These are phyloP conservation scores for Hyles euphorbiae DNA, from an alignment of 1,140 invertebrate species.

Conservation along the genomic window DNA sequence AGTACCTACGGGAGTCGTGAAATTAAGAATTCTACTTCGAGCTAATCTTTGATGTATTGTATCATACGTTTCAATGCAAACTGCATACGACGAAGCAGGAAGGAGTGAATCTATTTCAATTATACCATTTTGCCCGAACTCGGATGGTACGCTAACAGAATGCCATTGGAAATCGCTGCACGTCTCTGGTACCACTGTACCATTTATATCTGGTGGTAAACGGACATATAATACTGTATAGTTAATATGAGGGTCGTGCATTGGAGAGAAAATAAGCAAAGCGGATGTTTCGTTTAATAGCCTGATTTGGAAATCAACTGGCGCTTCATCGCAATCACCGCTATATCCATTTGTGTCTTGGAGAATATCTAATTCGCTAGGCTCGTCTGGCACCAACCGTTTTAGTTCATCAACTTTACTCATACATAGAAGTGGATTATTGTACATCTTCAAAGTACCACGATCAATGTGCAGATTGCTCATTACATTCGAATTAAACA, in stretches of 20 bases:
- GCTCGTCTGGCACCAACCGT: slow-evolving; percentile 32
- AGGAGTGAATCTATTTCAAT: slow-evolving; percentile 34
- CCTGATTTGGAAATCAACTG: slow-evolving; percentile 35
- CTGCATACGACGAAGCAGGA: slow-evolving; percentile 51
- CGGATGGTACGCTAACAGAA: slow-evolving; percentile 33
- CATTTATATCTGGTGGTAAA: slow-evolving; percentile 31
- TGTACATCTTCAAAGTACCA: slow-evolving; percentile 83
- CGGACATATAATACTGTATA: slow-evolving; percentile 53
- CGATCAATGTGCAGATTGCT: slow-evolving; percentile 75
- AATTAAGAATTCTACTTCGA: slow-evolving; percentile 48
- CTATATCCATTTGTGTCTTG: slow-evolving; percentile 51
- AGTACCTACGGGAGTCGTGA: slow-evolving; percentile 51
- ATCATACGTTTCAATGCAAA: slow-evolving; percentile 56
- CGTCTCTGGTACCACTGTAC: slow-evolving; percentile 43
- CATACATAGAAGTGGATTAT: slow-evolving; percentile 85
- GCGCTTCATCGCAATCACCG: slow-evolving; percentile 43
- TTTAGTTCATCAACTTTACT: slow-evolving; percentile 79
- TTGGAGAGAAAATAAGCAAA: slow-evolving; percentile 34
- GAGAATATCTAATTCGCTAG: slow-evolving; percentile 35
- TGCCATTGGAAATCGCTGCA: slow-evolving; percentile 60
- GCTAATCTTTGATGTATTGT: slow-evolving; percentile 31
- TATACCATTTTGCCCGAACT: slow-evolving; percentile 16
- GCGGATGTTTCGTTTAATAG: slow-evolving; percentile 46
- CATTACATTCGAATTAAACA: slow-evolving; percentile 75
- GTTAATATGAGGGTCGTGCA: slow-evolving; percentile 24